A percentile compares a stretch with the other conserved stretches of the same genome.
phyloP scores from a whole-genome alignment of 2,113 vertebrate genomes.

The Myxocyprinus asiaticus region DNA sequence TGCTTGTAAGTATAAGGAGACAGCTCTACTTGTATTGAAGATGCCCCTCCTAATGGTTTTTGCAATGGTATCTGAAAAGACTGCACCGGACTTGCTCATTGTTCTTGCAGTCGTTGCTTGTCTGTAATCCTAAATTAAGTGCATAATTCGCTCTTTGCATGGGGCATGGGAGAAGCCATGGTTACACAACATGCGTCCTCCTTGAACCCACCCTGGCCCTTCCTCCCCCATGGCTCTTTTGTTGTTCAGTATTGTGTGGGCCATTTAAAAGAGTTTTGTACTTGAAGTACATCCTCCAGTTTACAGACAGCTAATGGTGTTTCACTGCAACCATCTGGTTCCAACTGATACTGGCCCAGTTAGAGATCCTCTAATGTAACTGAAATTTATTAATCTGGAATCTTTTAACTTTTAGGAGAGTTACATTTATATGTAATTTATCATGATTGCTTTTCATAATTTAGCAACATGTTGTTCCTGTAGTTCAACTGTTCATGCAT shows the following conservation, averaged over 20 bases:
- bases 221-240: slow-evolving; percentile 63
- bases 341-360: neutral
- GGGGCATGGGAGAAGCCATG: slow-evolving; percentile 49
- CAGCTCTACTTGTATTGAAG: slow-evolving; percentile 19
- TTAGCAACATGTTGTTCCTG: too few species aligned
- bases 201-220: slow-evolving; percentile 45
- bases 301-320: neutral
- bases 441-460: too few species aligned
- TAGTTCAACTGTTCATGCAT: too few species aligned
- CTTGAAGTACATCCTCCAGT: slow-evolving; percentile 22
- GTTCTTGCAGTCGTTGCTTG: slow-evolving; percentile 62
- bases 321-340: slow-evolving; percentile 3
- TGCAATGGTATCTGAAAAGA: slow-evolving; percentile 32
- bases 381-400: neutral
- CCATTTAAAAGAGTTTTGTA: slow-evolving; percentile 19
- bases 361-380: neutral
- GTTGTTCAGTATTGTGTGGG: slow-evolving; percentile 23
- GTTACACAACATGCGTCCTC: slow-evolving; percentile 46
- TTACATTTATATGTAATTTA: neutral
- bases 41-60: slow-evolving; percentile 10
- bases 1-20: neutral
- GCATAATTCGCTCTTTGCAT: slow-evolving; percentile 67
- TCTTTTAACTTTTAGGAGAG: neutral
- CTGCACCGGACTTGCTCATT: slow-evolving; percentile 63
- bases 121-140: slow-evolving; percentile 74